Evolutionary conservation across 1,140 invertebrate species (phyloP), one percentile per base, ranked within the genome.

Genomic region (Tribolium castaneum): DNA sequence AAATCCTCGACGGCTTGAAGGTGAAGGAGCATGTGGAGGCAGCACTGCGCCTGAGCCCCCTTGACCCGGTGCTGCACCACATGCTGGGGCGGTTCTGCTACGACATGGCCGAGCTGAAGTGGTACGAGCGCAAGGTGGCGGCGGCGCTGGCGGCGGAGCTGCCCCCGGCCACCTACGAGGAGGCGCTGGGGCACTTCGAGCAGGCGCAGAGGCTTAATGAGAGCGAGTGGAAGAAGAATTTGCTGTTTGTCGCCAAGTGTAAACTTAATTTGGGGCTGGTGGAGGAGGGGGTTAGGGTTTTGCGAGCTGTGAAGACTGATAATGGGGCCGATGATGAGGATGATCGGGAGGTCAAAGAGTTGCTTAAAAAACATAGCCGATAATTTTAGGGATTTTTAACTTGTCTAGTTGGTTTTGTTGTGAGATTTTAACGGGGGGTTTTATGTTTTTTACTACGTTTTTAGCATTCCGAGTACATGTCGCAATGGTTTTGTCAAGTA

Each of bases 21-120:
- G 95, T 94, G 82, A 94, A 93, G 84, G 88, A 93, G 80, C 94
- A 95, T 84, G 89, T 95, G 77, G 90, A 93, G 82, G 88, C 87
- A 83, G 94, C 94, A 1, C 87, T 95, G 51, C 80, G 89, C 50
- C 81, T 96, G 10, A 90, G 90, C 70, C 92, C 93, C n/a, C 80
- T 86, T 7, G 94, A 95, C 86, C 84, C 90, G 30, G 87, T 89
- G 4, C 84, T 93, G 56, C 90, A 95, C 87, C 90, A 94, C 86
- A 88, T 95, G 76, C 83, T 94, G 12, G 94, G 94, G 6, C 81
- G 90, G 10, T 86, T 94, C 70, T 89, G 94, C 86, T 91, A 94
- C 86, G 89, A 95, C 71, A 84, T 94, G 16, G 94, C 94, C 25
- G 87, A 90, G 83, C 89, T 91, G 82, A 92, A 92, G 87, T 94